Evolutionary conservation across 1,140 invertebrate genomes (phyloP), one percentile per base, ranked within the genome.

Genomic region (Rhyzopertha dominica): DNA sequence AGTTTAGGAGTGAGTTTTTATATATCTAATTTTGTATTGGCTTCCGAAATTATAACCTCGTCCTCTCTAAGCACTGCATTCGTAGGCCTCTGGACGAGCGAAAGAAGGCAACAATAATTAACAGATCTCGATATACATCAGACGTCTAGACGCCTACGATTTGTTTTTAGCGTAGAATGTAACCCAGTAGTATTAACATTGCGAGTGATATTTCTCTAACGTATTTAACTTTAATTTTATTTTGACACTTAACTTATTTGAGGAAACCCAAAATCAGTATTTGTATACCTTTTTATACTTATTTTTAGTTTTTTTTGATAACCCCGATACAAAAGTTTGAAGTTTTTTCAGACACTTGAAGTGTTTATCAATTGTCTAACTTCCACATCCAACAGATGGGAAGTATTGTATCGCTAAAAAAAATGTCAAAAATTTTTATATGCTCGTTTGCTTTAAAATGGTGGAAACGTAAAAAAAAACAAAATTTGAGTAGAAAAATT

Each of bases 211-310:
- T 59, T 57, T 54, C 41, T 46, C 43, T 53, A 48, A 49, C 47
- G 42, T 53, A 49, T 53, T 54, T 56, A 37, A 52, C 47, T 55
- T 45, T 52, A 44, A 51, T 37, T 31, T 38, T 14, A 20, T 49
- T 49, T 50, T 51, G 34, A 49, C 36, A 49, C 49, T 53, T 61
- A 61, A 56, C 49, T 59, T 57, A 56, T 59, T 53, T 47, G 31
- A 47, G 50, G 36, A 35, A 46, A 61, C 47, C 51, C 47, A 57
- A 61, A 61, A 61, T 52, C 59, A 61, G 59, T 61, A 61, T 59
- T 59, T 55, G n/a, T 61, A 56, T 55, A 57, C 49, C 37, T 61
- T 54, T 57, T 54, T 54, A 48, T 53, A 43, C 45, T 43, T 40
- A 42, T 47, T 45, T 47, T 38, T 28, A 10, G 13, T 37, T 47